Evolutionary conservation across 2,797 vertebrate genomes (phyloP).

Genomic region (Microctenopoma lineatum): DNA sequence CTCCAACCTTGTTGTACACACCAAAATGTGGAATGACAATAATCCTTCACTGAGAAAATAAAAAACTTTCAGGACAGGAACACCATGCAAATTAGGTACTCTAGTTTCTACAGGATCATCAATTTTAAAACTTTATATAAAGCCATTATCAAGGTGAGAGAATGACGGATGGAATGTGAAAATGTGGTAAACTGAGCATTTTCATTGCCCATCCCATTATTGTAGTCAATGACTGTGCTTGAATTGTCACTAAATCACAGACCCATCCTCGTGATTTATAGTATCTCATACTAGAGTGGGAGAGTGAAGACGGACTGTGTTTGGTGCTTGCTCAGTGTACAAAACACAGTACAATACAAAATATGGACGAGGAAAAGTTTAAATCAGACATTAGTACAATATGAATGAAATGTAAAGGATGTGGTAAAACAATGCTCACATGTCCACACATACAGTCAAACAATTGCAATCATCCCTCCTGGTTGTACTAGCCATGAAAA

Average conservation of each 20-base stretch:
- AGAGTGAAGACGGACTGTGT: neutral
- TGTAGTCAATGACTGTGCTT: constrained; percentile 19
- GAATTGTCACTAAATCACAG: constrained; percentile 1
- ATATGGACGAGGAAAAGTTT: neutral
- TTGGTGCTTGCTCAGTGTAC: too few relatives aligned
- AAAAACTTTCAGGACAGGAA: neutral
- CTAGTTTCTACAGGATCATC: rapidly evolving
- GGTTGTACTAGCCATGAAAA: too few relatives aligned
- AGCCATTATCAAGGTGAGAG: neutral
- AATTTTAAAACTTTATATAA: neutral
- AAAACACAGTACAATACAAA: too few relatives aligned
- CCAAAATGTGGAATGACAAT: constrained; percentile 71
- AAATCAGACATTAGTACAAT: neutral
- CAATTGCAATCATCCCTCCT: too few relatives aligned
- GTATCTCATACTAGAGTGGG: neutral
- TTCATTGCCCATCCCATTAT: constrained; percentile 38
- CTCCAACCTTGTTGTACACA: constrained; percentile 51
- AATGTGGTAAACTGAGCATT: neutral
- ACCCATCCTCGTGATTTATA: neutral
- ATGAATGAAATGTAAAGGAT: neutral
- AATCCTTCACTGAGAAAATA: constrained; percentile 30
- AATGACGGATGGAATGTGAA: constrained; percentile 3
- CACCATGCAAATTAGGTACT: neutral
- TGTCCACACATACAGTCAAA: neutral
- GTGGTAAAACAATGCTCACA: neutral